Conservation (phyloP, 2,888 invertebrate genomes). For the Cremastinae sp. region DNA sequence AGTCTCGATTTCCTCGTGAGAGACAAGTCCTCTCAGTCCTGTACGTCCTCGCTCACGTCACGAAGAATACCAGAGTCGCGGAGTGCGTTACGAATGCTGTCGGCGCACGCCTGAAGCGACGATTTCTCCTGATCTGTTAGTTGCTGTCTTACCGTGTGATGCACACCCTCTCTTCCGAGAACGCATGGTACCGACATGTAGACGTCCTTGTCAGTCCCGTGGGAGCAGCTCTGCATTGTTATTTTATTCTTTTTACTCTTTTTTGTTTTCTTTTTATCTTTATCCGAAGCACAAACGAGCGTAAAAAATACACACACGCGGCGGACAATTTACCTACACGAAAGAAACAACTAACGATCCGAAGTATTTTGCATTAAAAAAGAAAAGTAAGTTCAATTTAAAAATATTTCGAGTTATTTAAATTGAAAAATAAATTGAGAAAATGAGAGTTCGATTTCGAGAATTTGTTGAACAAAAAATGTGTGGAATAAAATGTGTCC, state of each 20-base stretch:
- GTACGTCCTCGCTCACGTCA: slow-evolving; percentile 63
- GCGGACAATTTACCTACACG: neutral
- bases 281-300: neutral
- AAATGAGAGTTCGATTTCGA: too few relatives aligned
- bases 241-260: too few relatives aligned
- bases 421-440: neutral
- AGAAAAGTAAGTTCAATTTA: slow-evolving; percentile 4
- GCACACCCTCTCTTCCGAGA: slow-evolving; percentile 80
- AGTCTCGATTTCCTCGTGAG: slow-evolving; percentile 21
- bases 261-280: neutral
- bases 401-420: too few relatives aligned
- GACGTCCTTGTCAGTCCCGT: slow-evolving; percentile 83
- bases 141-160: slow-evolving; percentile 81
- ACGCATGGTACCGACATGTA: slow-evolving; percentile 84
- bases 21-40: slow-evolving; percentile 42
- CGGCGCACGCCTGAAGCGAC: slow-evolving; percentile 72
- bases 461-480: too few relatives aligned
- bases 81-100: slow-evolving; percentile 71
- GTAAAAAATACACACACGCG: slow-evolving; percentile 1
- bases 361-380: slow-evolving; percentile 10
- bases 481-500: too few relatives aligned
- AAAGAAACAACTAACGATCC: neutral
- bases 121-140: slow-evolving; percentile 77
- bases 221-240: slow-evolving; percentile 73
- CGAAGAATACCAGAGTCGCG: slow-evolving; percentile 74